Percentiles rank a stretch among this genome's conserved stretches.
These are phyloP conservation scores for Bruchidius siliquastri DNA, from an alignment of 2,888 invertebrate species.

Conservation along the genomic window DNA sequence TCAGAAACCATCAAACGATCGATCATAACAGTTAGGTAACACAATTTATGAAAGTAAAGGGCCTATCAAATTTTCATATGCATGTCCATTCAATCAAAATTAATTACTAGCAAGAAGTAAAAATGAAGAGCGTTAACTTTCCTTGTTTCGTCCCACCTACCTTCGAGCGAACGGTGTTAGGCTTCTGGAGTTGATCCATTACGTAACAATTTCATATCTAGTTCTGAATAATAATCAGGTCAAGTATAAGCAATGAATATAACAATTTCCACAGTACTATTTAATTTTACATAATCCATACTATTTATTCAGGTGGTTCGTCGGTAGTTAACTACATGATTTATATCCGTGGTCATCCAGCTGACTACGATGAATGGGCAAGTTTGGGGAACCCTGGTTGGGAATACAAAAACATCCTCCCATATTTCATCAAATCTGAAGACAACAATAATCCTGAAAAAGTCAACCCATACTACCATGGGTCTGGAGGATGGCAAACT, in stretches of 20 bases:
- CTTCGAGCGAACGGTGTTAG: too few species aligned
- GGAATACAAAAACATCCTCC: slow-evolving; percentile 60
- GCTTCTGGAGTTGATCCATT: too few species aligned
- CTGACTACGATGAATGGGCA: slow-evolving; percentile 64
- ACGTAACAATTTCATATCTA: too few species aligned
- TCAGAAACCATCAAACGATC: background rate
- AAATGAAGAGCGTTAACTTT: too few species aligned
- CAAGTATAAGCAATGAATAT: too few species aligned
- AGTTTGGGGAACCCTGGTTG: slow-evolving; percentile 59
- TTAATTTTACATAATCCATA: too few species aligned
- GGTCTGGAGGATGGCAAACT: slow-evolving; percentile 58
- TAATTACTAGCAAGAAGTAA: background rate
- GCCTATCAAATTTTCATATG: background rate
- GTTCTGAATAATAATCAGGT: too few species aligned
- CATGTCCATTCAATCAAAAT: background rate
- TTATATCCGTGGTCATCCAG: slow-evolving; percentile 57
- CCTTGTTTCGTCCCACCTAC: too few species aligned
- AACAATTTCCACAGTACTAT: too few species aligned
- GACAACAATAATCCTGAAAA: slow-evolving; percentile 56
- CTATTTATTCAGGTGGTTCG: slow-evolving; percentile 47
- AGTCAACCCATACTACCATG: slow-evolving; percentile 55
- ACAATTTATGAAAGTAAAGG: too few species aligned
- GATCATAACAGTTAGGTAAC: background rate
- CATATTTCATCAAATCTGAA: slow-evolving; percentile 67
- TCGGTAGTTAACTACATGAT: slow-evolving; percentile 64